Conservation (phyloP, 1,140 invertebrate species). For the Drosophila melanica region DNA sequence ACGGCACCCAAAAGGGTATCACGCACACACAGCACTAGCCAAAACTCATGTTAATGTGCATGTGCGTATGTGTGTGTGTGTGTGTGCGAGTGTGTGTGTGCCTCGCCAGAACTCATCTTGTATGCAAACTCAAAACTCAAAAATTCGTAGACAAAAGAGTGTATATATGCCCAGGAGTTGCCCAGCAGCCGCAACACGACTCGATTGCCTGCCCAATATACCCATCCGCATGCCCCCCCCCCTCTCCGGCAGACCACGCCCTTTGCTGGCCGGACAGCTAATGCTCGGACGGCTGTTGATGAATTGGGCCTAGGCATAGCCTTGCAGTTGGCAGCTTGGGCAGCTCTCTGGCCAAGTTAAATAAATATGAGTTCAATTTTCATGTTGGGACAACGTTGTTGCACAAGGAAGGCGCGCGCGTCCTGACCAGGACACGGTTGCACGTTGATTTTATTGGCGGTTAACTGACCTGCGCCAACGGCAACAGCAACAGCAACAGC, state of each 20-base stretch:
- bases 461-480: conserved; percentile 79
- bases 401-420: conserved; percentile 10
- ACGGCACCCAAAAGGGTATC: conserved; percentile 74
- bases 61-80: conserved; percentile 20
- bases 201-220: conserved; percentile 11
- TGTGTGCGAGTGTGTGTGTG: conserved; percentile 25
- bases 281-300: conserved; percentile 71
- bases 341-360: conserved; percentile 51
- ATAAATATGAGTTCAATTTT: conserved; percentile 83
- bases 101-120: conserved; percentile 74
- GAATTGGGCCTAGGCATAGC: conserved; percentile 67
- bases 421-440: background rate
- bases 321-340: background rate
- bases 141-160: conserved; percentile 82
- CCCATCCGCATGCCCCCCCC: conserved; percentile 6
- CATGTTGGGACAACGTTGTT: conserved; percentile 51
- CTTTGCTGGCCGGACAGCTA: conserved; percentile 37
- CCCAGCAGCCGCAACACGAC: conserved; percentile 47
- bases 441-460: conserved; percentile 80
- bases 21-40: conserved; percentile 38
- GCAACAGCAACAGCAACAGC: conserved; percentile 42
- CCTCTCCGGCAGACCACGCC: conserved; percentile 9
- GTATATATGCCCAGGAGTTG: conserved; percentile 53
- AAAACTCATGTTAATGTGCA: background rate
- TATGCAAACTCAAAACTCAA: conserved; percentile 83